A percentile compares a stretch with the other conserved stretches of the same genome.
phyloP scores from a whole-genome alignment of 2,113 vertebrate genomes.

The Erinaceus europaeus region DNA sequence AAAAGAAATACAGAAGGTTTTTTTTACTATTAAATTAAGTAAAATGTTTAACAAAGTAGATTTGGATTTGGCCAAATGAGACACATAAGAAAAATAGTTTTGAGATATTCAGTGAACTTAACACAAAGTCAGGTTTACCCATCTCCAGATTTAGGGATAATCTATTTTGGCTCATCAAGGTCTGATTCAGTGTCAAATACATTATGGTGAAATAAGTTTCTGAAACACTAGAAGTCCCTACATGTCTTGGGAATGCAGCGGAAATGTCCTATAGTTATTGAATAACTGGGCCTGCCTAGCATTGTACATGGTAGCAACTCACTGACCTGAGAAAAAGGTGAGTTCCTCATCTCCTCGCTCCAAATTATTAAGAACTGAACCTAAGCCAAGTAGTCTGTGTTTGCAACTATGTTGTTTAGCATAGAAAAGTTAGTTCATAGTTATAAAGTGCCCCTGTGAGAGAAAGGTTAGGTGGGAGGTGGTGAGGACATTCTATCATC shows the following conservation, averaged over 20 bases:
- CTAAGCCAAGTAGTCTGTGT: constrained; percentile 2
- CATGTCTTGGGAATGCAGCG: constrained; percentile 32
- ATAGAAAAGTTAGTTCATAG: constrained; percentile 27
- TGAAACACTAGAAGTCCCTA: constrained; percentile 54
- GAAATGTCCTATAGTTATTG: constrained; percentile 53
- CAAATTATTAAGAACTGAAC: background rate
- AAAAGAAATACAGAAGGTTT: constrained; percentile 54
- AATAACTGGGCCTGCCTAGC: constrained; percentile 55
- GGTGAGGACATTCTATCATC: constrained; percentile 26
- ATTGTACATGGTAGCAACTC: constrained; percentile 31
- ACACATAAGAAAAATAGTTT: constrained; percentile 60
- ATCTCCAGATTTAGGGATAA: constrained; percentile 48
- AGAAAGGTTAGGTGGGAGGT: constrained; percentile 15
- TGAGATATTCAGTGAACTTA: constrained; percentile 51
- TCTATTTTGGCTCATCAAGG: constrained; percentile 51
- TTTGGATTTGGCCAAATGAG: constrained; percentile 53
- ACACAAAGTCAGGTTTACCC: constrained; percentile 48
- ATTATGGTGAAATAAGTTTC: constrained; percentile 34
- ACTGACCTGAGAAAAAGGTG: constrained; percentile 54
- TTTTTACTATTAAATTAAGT: constrained; percentile 64
- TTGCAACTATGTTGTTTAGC: background rate
- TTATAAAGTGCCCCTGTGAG: constrained; percentile 5
- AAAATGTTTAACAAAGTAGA: constrained; percentile 63
- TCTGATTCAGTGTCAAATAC: constrained; percentile 51
- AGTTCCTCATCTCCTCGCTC: background rate